Base-by-base conservation (phyloP, 2,113 vertebrate species). In the Brachypteracias leptosomus region DNA sequence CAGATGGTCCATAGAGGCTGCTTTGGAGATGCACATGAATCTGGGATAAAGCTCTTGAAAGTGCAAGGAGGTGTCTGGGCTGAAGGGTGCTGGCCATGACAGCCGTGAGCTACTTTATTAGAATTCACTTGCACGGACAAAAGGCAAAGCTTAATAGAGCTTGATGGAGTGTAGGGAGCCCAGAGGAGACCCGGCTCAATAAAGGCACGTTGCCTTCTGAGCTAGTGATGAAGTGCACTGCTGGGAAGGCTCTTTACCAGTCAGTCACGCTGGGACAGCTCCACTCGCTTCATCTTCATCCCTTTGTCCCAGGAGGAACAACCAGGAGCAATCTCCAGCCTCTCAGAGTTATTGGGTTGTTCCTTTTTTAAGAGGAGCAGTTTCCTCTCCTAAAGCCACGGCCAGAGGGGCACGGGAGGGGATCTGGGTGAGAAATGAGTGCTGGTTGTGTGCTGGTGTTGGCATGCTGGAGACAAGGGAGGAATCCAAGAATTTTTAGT, bases 381-480 rank as follows among this genome's bases (percentile, higher is more conserved):
- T 22, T 63, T 89, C 58, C 85, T 72, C 76, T 47, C 25, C 57
- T 47, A 18, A 22, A 51, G 67, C 63, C 62, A 10, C 10, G 0
- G 3, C 84, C 57, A 15, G 26, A 57, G 38, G n/a, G 36, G 9
- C 58, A 29, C 0, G 2, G 68, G 51, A 29, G 20, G 38, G 1
- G 11, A 33, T 2, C 2, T 10, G 58, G 31, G 40, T 29, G 78
- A 85, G 66, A 58, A 76, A 22, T 2, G 38, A 0, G 0, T 3
- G 25, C 20, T 38, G 5, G 5, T 35, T 14, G 38, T 2, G n/a
- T 35, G 74, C 26, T 24, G 90, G 47, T 36, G 75, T 16, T 54
- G 68, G 40, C 10, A 0, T 3, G 38, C 20, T 16, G 6, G 29
- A 73, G 26, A 3, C 1, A 5, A 90, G 63, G 59, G 75, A 67